Evolutionary conservation across 2,888 invertebrate genomes (phyloP).

Genomic region (Scaptomyza flava): DNA sequence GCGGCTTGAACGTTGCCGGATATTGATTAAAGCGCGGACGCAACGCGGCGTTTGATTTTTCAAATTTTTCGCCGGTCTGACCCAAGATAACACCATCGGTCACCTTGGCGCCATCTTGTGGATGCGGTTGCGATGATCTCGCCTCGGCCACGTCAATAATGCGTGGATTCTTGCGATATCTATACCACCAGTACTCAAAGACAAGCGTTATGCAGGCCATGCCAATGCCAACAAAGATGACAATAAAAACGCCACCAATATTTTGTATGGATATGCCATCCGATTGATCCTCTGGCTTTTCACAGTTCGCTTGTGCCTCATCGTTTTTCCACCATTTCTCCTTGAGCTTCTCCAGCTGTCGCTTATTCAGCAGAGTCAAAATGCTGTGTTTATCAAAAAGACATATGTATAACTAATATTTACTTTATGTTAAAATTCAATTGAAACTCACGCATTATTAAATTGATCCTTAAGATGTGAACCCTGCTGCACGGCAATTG

Average conservation of each 20-base stretch:
- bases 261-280: constrained; percentile 99
- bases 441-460: constrained; percentile 93
- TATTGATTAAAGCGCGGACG: constrained; percentile 83
- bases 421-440: not conserved
- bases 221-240: constrained; percentile 97
- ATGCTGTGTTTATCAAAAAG: constrained; percentile 87
- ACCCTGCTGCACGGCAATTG: constrained; percentile 98
- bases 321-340: constrained; percentile 98
- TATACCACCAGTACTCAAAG: constrained; percentile 98
- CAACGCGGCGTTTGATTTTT: constrained; percentile 81
- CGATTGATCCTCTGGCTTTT: constrained; percentile 95
- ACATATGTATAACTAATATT: not conserved
- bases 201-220: constrained; percentile 95
- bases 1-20: constrained; percentile 81
- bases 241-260: constrained; percentile 98
- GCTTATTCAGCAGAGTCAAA: constrained; percentile 95
- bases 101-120: constrained; percentile 75
- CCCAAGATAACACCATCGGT: constrained; percentile 81
- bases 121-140: constrained; percentile 37
- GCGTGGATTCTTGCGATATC: constrained; percentile 88
- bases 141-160: constrained; percentile 88
- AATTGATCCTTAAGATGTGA: constrained; percentile 97
- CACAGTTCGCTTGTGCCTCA: constrained; percentile 90
- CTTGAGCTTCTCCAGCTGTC: constrained; percentile 96
- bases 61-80: constrained; percentile 80